A percentile compares a stretch with the other conserved stretches of the same genome.
Evolutionary conservation across 2,113 vertebrate species (phyloP).

Genomic region (Osmerus eperlanus): DNA sequence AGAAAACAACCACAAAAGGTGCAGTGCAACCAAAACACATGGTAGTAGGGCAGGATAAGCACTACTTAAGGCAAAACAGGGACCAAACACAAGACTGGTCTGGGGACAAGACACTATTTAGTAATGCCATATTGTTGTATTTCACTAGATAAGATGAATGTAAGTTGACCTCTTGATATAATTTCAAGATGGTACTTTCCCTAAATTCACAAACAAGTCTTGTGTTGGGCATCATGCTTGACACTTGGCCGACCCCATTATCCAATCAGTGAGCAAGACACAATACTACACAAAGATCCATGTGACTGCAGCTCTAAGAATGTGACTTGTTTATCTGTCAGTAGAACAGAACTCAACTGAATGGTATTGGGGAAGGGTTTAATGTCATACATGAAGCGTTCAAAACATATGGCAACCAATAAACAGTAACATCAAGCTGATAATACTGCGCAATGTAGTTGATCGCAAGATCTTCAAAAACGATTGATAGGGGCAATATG

Average conservation of each 20-base stretch:
- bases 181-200: background rate
- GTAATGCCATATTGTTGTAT: background rate
- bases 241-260: constrained; percentile 9
- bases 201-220: background rate
- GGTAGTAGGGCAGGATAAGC: constrained; percentile 52
- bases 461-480: too few species aligned
- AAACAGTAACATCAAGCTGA: constrained; percentile 1
- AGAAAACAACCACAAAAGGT: constrained; percentile 71
- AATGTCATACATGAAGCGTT: constrained; percentile 23
- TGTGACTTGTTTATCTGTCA: constrained; percentile 14
- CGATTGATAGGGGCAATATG: too few species aligned
- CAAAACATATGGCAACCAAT: constrained; percentile 10
- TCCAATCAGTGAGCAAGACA: constrained; percentile 15
- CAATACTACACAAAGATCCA: background rate
- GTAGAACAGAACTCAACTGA: constrained; percentile 17
- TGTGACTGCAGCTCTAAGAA: constrained; percentile 9
- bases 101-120: background rate
- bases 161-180: too few species aligned
- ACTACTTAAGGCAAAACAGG: constrained; percentile 25
- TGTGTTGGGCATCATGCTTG: constrained; percentile 17
- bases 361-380: constrained; percentile 22
- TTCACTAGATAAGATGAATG: background rate
- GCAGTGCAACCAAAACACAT: constrained; percentile 68
- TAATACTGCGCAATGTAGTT: too few species aligned
- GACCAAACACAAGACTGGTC: constrained; percentile 24